Evolutionary conservation across 1,140 invertebrate genomes (phyloP), one percentile per base, ranked within the genome.

Genomic region (Colletes gigas): DNA sequence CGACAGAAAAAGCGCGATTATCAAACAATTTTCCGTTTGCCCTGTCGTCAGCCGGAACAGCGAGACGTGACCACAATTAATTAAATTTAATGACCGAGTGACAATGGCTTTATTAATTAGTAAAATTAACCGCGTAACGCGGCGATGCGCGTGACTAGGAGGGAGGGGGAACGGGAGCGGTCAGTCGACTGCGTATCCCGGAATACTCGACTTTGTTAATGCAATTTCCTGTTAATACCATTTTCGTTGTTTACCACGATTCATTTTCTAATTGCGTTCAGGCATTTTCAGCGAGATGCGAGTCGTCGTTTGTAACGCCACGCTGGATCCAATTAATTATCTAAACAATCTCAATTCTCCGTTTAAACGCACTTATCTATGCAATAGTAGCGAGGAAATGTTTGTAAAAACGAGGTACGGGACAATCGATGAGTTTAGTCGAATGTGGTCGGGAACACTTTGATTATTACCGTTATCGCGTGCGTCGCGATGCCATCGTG

Each of bases 81-180:
- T 80, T 75, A 80, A 80, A 80, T 80, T 80, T 80, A 80, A 80
- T 74, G 78, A 80, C 72, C 78, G 72, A 67, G 44, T 75, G 72
- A 80, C 78, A 80, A 74, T 75, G 78, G 72, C 78, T 75, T 80
- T 80, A 80, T 80, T 80, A 80, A 80, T 80, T 80, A 80, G 78
- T 50, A 80, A 80, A 80, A 80, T 80, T 80, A 80, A 80, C 78
- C 78, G 78, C 78, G 78, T 79, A 73, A 79, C 77, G 72, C 54
- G 47, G 52, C 52, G 62, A 80, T 67, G 50, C 54, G 44, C 44
- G 30, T 30, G 30, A 30, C 30, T 30, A 30, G 30, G 30, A 30
- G 30, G 30, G 30, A 9, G 59, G 6, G 10, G 47, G 4, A 15
- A 19, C 5, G 15, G 14, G 4, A 15, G 30, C 5, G 15, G 14